These are phyloP conservation scores for Lophotis ruficrista DNA, from an alignment of 2,113 vertebrate genomes.

Conservation along the genomic window DNA sequence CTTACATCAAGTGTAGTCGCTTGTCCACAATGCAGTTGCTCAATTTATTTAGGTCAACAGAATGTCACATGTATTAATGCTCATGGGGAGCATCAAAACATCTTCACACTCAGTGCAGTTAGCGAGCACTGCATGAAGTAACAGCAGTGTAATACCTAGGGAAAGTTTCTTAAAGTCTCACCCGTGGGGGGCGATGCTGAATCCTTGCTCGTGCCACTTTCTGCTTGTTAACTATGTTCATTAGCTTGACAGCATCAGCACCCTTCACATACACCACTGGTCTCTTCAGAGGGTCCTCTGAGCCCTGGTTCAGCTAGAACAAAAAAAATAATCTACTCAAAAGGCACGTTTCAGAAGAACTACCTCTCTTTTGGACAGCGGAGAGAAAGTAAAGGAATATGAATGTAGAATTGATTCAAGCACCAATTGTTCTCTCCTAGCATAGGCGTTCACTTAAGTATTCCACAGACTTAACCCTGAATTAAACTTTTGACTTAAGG, in stretches of 20 bases:
- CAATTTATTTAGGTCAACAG: background rate
- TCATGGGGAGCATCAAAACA: background rate
- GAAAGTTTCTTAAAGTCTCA: constrained; percentile 71
- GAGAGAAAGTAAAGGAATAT: background rate
- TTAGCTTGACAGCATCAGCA: constrained; percentile 95
- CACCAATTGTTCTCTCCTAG: background rate
- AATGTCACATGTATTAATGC: background rate
- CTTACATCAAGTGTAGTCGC: background rate
- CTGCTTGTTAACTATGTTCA: constrained; percentile 99
- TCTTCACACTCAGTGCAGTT: background rate
- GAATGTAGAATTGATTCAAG: background rate
- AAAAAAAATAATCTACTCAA: background rate
- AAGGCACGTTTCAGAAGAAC: background rate
- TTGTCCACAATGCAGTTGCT: background rate
- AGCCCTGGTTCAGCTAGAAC: constrained; percentile 90
- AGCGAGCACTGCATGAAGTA: background rate
- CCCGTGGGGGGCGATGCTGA: constrained; percentile 92
- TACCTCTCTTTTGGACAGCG: background rate
- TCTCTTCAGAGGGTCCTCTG: constrained; percentile 94
- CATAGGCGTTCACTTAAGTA: background rate
- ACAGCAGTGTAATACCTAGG: background rate
- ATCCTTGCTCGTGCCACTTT: constrained; percentile 96
- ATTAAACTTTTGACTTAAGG: background rate
- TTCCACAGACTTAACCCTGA: background rate
- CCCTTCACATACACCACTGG: constrained; percentile 98